These are phyloP conservation scores for Rhyacophila evoluta DNA, from an alignment of 2,888 invertebrate species.

Conservation along the genomic window DNA sequence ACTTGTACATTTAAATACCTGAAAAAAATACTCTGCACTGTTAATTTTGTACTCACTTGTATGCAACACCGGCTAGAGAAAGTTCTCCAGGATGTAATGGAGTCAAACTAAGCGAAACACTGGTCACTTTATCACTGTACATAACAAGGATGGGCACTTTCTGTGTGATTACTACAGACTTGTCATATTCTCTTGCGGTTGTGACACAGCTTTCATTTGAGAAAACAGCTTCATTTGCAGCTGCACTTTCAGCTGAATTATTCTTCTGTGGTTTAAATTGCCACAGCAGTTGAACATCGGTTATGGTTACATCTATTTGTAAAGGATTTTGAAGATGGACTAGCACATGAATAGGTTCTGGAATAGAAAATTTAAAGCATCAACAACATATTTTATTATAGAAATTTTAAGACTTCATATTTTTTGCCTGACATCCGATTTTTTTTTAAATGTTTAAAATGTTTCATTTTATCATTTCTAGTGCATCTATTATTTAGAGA, in stretches of 20 bases:
- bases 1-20: too few relatives aligned
- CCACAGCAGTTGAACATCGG: slow-evolving; percentile 81
- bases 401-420: too few relatives aligned
- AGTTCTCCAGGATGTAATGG: slow-evolving; percentile 82
- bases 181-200: slow-evolving; percentile 60
- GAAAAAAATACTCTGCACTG: too few relatives aligned
- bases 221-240: slow-evolving; percentile 56
- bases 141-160: slow-evolving; percentile 70
- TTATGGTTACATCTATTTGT: slow-evolving; percentile 77
- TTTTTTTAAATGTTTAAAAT: too few relatives aligned
- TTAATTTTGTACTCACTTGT: slow-evolving; percentile 69
- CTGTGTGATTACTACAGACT: slow-evolving; percentile 69
- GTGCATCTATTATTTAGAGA: too few relatives aligned
- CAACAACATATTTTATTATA: too few relatives aligned
- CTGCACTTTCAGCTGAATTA: slow-evolving; percentile 54
- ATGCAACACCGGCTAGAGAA: slow-evolving; percentile 79
- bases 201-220: slow-evolving; percentile 63
- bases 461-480: too few relatives aligned
- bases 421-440: too few relatives aligned
- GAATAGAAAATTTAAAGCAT: slow-evolving; percentile 57
- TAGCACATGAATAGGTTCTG: slow-evolving; percentile 85
- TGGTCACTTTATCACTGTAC: slow-evolving; percentile 72
- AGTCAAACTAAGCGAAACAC: slow-evolving; percentile 77
- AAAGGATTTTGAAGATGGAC: slow-evolving; percentile 82
- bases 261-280: slow-evolving; percentile 65